These are phyloP conservation scores for Tetramorium simillimum DNA, from an alignment of 1,140 invertebrate species.

Conservation along the genomic window DNA sequence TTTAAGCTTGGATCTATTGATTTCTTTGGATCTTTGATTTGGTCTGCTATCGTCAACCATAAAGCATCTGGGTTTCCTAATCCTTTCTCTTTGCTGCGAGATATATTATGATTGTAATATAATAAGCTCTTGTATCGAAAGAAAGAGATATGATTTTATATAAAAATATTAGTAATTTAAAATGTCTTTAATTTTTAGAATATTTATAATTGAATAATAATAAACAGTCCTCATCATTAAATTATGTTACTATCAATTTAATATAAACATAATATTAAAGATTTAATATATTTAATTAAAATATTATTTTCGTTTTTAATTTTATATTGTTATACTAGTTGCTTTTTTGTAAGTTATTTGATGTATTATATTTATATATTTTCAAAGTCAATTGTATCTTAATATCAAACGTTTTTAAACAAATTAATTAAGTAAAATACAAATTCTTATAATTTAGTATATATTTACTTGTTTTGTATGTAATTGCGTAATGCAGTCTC, in stretches of 20 bases:
- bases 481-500: slow-evolving; percentile 87
- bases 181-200: neutral
- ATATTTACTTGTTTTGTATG: slow-evolving; percentile 84
- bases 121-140: neutral
- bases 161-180: neutral
- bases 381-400: neutral
- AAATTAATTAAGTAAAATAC: slow-evolving; percentile 1
- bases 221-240: neutral
- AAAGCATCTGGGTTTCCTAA: slow-evolving; percentile 87
- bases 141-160: neutral
- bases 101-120: neutral
- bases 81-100: slow-evolving; percentile 15
- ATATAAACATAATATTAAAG: neutral
- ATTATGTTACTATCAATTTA: neutral
- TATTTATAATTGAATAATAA: neutral
- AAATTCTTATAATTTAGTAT: neutral
- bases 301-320: neutral
- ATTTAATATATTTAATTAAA: neutral
- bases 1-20: slow-evolving; percentile 71
- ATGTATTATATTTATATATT: neutral
- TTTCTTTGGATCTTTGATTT: slow-evolving; percentile 75
- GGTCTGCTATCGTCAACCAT: slow-evolving; percentile 87
- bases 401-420: neutral
- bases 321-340: neutral
- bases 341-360: neutral